Evolutionary conservation across 2,113 vertebrate genomes (phyloP).

Genomic region (Quiscalus mexicanus): DNA sequence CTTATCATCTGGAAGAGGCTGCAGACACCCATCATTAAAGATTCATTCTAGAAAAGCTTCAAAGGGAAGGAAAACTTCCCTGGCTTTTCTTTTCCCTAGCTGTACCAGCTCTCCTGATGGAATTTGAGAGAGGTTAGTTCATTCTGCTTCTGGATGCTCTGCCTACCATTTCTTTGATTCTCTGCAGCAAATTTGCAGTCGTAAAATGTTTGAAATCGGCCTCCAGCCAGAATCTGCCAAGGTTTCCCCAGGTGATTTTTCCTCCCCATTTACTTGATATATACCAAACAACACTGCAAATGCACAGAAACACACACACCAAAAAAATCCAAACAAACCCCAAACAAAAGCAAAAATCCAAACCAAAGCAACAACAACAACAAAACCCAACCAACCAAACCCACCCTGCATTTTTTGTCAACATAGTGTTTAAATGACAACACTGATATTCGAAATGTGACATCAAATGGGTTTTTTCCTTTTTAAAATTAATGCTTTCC

Average conservation of each 20-base stretch:
- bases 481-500: not conserved
- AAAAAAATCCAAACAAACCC: not conserved
- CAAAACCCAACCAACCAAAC: not conserved
- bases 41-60: not conserved
- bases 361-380: not conserved
- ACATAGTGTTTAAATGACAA: not conserved
- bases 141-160: conserved; percentile 15
- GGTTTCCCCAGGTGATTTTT: not conserved
- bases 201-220: not conserved
- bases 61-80: not conserved
- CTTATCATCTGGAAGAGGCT: not conserved
- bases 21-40: not conserved
- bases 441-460: not conserved
- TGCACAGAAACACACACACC: not conserved
- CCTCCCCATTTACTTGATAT: not conserved
- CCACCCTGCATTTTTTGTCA: not conserved
- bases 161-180: not conserved
- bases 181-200: not conserved
- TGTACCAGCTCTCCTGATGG: not conserved
- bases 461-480: not conserved
- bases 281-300: not conserved
- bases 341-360: not conserved
- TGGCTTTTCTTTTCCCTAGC: not conserved
- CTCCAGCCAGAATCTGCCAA: not conserved
- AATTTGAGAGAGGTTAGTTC: conserved; percentile 9